Evolutionary conservation across 2,113 vertebrate genomes (phyloP).

Genomic region (Actinemys pallida): DNA sequence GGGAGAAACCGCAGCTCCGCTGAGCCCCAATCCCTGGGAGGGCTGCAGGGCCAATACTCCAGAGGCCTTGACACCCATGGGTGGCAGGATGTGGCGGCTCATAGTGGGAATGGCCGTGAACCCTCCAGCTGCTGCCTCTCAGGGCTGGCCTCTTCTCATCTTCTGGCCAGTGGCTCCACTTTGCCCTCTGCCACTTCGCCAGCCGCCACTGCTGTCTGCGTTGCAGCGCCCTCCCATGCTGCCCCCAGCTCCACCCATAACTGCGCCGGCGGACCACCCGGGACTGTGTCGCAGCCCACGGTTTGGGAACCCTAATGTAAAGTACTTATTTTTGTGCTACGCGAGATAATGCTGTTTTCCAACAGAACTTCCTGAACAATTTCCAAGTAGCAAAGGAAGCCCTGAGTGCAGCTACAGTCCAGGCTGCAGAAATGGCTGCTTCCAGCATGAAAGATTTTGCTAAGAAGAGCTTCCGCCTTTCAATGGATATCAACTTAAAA

Average conservation of each 20-base stretch:
- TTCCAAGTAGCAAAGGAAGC: conserved; percentile 92
- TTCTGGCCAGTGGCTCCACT: background rate
- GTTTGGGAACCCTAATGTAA: background rate
- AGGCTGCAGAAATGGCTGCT: conserved; percentile 92
- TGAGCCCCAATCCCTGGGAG: background rate
- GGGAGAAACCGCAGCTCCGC: background rate
- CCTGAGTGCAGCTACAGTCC: conserved; percentile 88
- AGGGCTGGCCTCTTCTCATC: background rate
- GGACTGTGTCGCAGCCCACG: background rate
- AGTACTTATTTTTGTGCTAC: background rate
- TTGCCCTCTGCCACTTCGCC: background rate
- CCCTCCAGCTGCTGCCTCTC: background rate
- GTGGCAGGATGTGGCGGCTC: background rate
- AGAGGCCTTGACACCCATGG: background rate
- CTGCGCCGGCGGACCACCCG: background rate
- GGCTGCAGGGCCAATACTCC: too few species aligned
- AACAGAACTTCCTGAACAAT: conserved; percentile 91
- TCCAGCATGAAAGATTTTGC: conserved; percentile 89
- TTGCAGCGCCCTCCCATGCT: background rate
- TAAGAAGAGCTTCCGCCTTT: conserved; percentile 87
- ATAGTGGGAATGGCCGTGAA: background rate
- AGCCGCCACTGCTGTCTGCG: background rate
- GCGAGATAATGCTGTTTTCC: background rate
- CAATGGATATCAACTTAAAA: conserved; percentile 87
- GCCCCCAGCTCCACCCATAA: background rate